Percentiles rank a stretch among this genome's conserved stretches.
Conservation (phyloP, 2,797 vertebrate genomes). For the Etheostoma perlongum region DNA sequence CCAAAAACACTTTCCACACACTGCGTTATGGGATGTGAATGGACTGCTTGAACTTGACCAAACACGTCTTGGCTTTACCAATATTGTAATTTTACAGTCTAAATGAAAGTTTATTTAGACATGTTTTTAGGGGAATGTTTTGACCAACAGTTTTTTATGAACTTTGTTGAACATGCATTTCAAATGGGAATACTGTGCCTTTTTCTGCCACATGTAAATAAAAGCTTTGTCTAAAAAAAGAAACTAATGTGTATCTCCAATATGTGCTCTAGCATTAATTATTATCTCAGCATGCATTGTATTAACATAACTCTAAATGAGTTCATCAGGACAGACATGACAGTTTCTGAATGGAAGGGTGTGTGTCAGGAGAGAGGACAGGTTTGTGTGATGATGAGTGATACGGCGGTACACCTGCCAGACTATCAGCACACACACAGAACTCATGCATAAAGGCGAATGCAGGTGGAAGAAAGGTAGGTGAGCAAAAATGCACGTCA, state of each 20-base stretch:
- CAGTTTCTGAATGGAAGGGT: constrained; percentile 65
- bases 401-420: constrained; percentile 80
- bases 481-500: background rate
- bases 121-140: constrained; percentile 14
- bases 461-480: constrained; percentile 32
- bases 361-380: constrained; percentile 28
- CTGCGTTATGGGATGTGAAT: constrained; percentile 31
- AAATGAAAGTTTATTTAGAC: constrained; percentile 14
- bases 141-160: constrained; percentile 39
- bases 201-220: constrained; percentile 74
- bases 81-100: constrained; percentile 31
- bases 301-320: constrained; percentile 67
- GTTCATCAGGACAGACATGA: constrained; percentile 76
- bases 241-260: constrained; percentile 25
- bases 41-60: constrained; percentile 69
- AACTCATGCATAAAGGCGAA: constrained; percentile 37
- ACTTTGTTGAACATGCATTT: constrained; percentile 45
- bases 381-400: constrained; percentile 79
- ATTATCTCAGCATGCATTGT: constrained; percentile 66
- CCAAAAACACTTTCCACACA: constrained; percentile 27
- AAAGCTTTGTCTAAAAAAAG: constrained; percentile 65
- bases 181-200: constrained; percentile 29
- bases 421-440: constrained; percentile 63
- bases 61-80: constrained; percentile 34
- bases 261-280: constrained; percentile 20